A percentile compares a stretch with the other conserved stretches of the same genome.
These are phyloP conservation scores for Gryllus longicercus DNA, from an alignment of 2,888 invertebrate genomes.

Conservation along the genomic window DNA sequence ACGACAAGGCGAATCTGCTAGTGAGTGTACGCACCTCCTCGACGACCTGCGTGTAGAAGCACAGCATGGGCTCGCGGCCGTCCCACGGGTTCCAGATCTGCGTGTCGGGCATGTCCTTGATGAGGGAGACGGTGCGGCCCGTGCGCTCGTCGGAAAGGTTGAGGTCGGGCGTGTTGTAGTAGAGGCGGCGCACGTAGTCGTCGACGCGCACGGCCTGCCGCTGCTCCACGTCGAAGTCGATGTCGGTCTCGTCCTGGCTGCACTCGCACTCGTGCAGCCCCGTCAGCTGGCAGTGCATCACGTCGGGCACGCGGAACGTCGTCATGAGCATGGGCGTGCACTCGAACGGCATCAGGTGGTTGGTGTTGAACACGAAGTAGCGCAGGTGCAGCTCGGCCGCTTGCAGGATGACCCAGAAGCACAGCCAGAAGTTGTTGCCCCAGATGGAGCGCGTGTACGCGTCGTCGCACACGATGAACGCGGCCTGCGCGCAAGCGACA, in stretches of 20 bases:
- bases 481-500: background rate
- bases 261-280: background rate
- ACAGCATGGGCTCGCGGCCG: background rate
- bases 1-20: too few relatives aligned
- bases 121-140: background rate
- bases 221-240: background rate
- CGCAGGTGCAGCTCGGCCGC: background rate
- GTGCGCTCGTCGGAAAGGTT: background rate
- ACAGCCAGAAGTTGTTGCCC: background rate
- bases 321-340: background rate
- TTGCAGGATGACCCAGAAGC: background rate
- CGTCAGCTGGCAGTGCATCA: background rate
- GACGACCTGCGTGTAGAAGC: background rate
- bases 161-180: background rate
- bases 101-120: slow-evolving; percentile 4
- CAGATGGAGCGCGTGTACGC: background rate
- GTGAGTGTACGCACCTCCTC: too few relatives aligned
- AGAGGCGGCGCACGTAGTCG: background rate
- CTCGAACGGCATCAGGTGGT: background rate
- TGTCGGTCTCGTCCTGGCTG: background rate
- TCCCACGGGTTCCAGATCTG: background rate
- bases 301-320: background rate
- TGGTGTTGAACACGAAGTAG: background rate
- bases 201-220: background rate
- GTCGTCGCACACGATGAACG: background rate